Evolutionary conservation across 1,140 invertebrate genomes (phyloP).

Genomic region (Apis dorsata): DNA sequence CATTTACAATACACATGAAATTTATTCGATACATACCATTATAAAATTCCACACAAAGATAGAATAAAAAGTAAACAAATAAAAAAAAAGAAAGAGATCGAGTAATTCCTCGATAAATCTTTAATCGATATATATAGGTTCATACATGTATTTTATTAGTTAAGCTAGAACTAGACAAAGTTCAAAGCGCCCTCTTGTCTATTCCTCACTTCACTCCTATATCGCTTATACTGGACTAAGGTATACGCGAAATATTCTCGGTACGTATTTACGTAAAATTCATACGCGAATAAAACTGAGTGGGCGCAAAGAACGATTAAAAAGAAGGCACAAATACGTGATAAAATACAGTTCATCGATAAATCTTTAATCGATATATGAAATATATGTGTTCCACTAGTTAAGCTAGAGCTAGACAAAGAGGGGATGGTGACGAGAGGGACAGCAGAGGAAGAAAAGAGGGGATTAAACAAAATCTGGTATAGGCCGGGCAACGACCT

Average conservation of each 20-base stretch:
- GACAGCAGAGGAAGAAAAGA: neutral
- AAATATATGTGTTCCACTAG: neutral
- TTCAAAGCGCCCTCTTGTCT: too few relatives aligned
- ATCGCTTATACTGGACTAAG: too few relatives aligned
- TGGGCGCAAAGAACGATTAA: too few relatives aligned
- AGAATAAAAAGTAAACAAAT: too few relatives aligned
- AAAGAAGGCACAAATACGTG: too few relatives aligned
- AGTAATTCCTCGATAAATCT: neutral
- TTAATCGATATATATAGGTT: neutral
- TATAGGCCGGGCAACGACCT: conserved; percentile 68
- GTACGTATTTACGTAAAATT: too few relatives aligned
- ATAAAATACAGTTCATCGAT: neutral
- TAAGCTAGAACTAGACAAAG: conserved; percentile 13
- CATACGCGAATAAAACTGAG: too few relatives aligned
- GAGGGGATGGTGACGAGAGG: neutral
- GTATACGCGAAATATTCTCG: too few relatives aligned
- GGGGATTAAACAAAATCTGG: conserved; percentile 68
- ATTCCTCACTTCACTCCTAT: too few relatives aligned
- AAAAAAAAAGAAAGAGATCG: neutral
- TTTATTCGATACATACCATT: too few relatives aligned
- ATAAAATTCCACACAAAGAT: too few relatives aligned
- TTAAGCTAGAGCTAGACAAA: conserved; percentile 24
- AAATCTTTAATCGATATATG: conserved; percentile 5
- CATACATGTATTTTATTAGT: neutral
- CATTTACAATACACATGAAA: too few relatives aligned